Base-by-base conservation (phyloP, 2,113 vertebrate species). In the Sakesphorus luctuosus region DNA sequence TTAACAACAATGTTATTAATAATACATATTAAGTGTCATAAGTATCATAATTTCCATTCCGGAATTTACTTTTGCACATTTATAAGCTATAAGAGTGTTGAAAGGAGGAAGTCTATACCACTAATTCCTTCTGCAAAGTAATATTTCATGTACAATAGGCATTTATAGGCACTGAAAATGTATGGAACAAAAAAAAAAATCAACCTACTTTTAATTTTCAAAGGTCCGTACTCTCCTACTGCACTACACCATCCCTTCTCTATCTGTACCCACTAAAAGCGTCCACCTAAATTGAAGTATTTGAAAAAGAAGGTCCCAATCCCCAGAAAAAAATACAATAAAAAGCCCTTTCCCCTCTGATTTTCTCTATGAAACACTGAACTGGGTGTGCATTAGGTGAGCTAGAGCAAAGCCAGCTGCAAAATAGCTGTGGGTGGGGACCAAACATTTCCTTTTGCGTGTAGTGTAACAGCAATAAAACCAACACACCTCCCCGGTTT, bases 1-100 rank as follows among this genome's bases (percentile, higher is more conserved):
- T 29, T 63, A 63, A 29, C 40, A 63, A 40, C 26, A 63, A 40
- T 40, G 38, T 40, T 62, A 62, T 40, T 40, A 13, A 40, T 63
- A 63, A 40, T 29, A 40, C 36, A 19, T 40, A 20, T 40, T 29
- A 40, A 62, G 16, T 19, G 38, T n/a, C 20, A 10, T 58, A 94
- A 87, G 7, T 56, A 61, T 82, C 24, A 84, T 49, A 3, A 59
- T 89, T 81, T 63, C 55, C 77, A 63, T 43, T 52, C 52, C 62
- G 52, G 55, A 96, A 95, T 88, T 72, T 71, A 76, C 69, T 92
- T 72, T 43, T 93, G 38, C 43, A 52, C 93, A 93, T 89, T 88
- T 75, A 84, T 81, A 77, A 92, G 58, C 52, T 46, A 3, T 67
- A 58, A 56, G 40, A 82, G 80, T 29, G 38, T 40, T 62, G 49